Evolutionary conservation across 2,797 vertebrate genomes (phyloP), one percentile per base, ranked within the genome.

Genomic region (Tenualosa ilisha): DNA sequence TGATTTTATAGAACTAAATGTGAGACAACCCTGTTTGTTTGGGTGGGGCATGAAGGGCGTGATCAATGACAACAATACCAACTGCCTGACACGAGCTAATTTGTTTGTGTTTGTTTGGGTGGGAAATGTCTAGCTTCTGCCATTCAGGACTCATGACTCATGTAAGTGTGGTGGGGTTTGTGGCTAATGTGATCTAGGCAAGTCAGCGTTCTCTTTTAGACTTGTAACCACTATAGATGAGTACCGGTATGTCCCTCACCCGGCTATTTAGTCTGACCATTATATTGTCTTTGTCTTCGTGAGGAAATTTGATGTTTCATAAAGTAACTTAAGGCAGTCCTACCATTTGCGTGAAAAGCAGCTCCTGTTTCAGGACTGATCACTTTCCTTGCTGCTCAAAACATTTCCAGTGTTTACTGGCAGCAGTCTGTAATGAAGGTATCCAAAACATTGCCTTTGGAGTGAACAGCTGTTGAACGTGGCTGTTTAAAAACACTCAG

Each of bases 381-480:
- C 12, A 17, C 26, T 72, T 37, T 31, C 63, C 63, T 12, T 68
- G 63, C 11, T 72, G 3, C 65, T 72, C 3, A 72, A 72, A 72
- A 40, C n/a, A 31, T 31, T 31, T 37, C 6, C 37, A 46, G 37
- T 79, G 72, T 79, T 79, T 72, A 40, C 65, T 6, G 13, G 37
- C 26, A 31, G 40, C 40, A 79, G 72, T 11, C 72, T 79, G 40
- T 46, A 24, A 79, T 46, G 20, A 40, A 75, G 24, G 11, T 3
- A 26, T 65, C 63, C 31, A 65, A 65, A 65, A 13, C 12, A 9
- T 17, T 40, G 65, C 65, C 65, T 37, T 37, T 0, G 13, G 65
- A 72, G 31, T 15, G 65, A 72, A 72, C 65, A 72, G 26, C 72
- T 79, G 72, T 79, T 40, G 72, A n/a, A 79, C 43, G 40, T 79